A percentile compares a stretch with the other conserved stretches of the same genome.
Conservation (phyloP, 1,140 invertebrate species). For the Zaprionus ghesquierei region DNA sequence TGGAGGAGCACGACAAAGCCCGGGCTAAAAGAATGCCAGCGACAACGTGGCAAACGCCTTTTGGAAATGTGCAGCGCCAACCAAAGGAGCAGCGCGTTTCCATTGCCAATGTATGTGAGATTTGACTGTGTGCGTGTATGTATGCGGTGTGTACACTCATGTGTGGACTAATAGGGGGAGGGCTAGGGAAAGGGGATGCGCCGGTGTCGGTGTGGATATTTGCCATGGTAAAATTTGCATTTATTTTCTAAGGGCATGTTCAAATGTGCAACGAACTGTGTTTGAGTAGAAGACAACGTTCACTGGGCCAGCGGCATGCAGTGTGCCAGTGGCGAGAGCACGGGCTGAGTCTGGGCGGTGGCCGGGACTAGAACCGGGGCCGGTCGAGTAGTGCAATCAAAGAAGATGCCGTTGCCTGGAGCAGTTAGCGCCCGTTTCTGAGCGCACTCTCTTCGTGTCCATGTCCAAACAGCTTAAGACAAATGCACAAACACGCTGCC, state of each 20-base stretch:
- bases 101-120: slow-evolving; percentile 36
- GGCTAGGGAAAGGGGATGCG: not conserved
- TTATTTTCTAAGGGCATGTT: slow-evolving; percentile 78
- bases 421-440: slow-evolving; percentile 54
- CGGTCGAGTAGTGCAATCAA: slow-evolving; percentile 57
- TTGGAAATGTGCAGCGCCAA: slow-evolving; percentile 69
- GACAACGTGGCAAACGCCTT: slow-evolving; percentile 41
- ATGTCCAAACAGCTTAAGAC: slow-evolving; percentile 59
- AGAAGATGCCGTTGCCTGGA: slow-evolving; percentile 59
- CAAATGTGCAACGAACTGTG: slow-evolving; percentile 79
- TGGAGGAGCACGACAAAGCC: slow-evolving; percentile 46
- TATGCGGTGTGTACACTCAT: slow-evolving; percentile 6
- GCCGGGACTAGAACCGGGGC: not conserved
- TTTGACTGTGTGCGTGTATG: slow-evolving; percentile 20
- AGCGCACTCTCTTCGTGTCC: slow-evolving; percentile 29
- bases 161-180: not conserved
- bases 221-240: slow-evolving; percentile 75
- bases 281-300: slow-evolving; percentile 66
- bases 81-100: slow-evolving; percentile 65
- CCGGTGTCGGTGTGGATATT: slow-evolving; percentile 31
- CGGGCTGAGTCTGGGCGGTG: not conserved
- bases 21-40: slow-evolving; percentile 31
- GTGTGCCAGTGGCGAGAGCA: not conserved
- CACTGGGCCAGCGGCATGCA: slow-evolving; percentile 6
- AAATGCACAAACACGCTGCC: slow-evolving; percentile 47